A percentile compares a stretch with the other conserved stretches of the same genome.
Conservation (phyloP, 1,140 invertebrate genomes). For the Metopolophium dirhodum region DNA sequence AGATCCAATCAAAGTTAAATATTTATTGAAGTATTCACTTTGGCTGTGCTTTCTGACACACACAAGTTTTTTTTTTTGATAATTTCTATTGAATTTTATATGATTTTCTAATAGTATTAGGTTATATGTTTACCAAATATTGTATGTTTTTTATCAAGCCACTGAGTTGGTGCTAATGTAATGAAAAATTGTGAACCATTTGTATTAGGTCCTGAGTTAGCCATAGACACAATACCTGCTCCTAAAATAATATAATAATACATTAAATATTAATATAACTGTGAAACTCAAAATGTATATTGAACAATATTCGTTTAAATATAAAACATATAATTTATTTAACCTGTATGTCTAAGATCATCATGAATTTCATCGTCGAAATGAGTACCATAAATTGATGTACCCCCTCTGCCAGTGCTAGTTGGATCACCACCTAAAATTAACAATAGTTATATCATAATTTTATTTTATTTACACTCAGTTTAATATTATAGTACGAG, state of each 20-base stretch:
- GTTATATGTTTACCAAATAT: slow-evolving; percentile 78
- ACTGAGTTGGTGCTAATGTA: slow-evolving; percentile 94
- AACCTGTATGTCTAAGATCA: slow-evolving; percentile 93
- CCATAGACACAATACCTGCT: slow-evolving; percentile 83
- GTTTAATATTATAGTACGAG: neutral
- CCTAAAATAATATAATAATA: slow-evolving; percentile 64
- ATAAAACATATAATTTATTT: slow-evolving; percentile 58
- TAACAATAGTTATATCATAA: neutral
- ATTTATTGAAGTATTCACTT: too few relatives aligned
- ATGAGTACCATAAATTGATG: slow-evolving; percentile 93
- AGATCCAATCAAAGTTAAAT: too few relatives aligned
- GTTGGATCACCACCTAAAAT: slow-evolving; percentile 83
- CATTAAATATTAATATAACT: slow-evolving; percentile 52
- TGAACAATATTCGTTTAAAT: neutral
- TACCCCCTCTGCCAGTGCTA: slow-evolving; percentile 91
- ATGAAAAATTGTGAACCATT: slow-evolving; percentile 99
- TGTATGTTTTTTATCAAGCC: slow-evolving; percentile 96
- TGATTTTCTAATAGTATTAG: neutral
- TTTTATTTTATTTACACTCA: neutral
- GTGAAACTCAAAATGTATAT: neutral
- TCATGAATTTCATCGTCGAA: slow-evolving; percentile 97
- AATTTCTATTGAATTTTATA: neutral
- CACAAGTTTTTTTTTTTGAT: too few relatives aligned
- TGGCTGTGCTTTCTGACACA: too few relatives aligned
- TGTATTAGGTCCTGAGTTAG: slow-evolving; percentile 93